Conservation (phyloP, 2,797 vertebrate species). For the Bothrops alternatus region DNA sequence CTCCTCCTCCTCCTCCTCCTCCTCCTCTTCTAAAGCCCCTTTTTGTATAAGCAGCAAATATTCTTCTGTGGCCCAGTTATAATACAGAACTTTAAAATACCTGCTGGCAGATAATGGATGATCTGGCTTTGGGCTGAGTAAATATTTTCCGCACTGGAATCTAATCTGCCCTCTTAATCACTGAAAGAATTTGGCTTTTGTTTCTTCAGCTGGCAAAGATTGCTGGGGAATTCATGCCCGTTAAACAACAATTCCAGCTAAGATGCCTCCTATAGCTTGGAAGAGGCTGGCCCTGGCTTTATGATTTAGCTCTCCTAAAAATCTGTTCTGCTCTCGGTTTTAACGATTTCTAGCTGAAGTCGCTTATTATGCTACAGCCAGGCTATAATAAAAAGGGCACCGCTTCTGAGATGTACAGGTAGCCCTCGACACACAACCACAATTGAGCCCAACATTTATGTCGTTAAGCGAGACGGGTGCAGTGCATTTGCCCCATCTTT, state of each 20-base stretch:
- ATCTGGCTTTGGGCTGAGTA: slow-evolving; percentile 65
- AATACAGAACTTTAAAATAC: slow-evolving; percentile 61
- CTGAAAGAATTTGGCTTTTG: slow-evolving; percentile 47
- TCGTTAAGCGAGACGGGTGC: too few relatives aligned
- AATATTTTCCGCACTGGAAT: slow-evolving; percentile 67
- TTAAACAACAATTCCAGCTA: slow-evolving; percentile 45
- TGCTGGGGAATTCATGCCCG: fast-evolving
- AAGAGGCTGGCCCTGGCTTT: slow-evolving; percentile 53
- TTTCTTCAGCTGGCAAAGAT: slow-evolving; percentile 21
- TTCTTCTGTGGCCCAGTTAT: slow-evolving; percentile 58
- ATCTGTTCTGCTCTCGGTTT: slow-evolving; percentile 57
- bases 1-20: too few relatives aligned
- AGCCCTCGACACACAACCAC: too few relatives aligned
- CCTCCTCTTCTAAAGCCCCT: slow-evolving; percentile 37
- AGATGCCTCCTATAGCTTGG: slow-evolving; percentile 49
- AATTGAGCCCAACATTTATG: too few relatives aligned
- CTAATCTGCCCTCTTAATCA: slow-evolving; percentile 65
- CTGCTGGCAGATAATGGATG: slow-evolving; percentile 68
- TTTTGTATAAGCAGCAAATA: slow-evolving; percentile 52
- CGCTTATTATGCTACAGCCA: slow-evolving; percentile 46
- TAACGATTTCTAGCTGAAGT: slow-evolving; percentile 55
- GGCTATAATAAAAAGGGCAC: slow-evolving; percentile 51
- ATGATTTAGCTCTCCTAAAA: slow-evolving; percentile 60
- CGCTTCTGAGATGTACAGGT: slow-evolving; percentile 3
- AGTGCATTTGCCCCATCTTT: too few relatives aligned